Evolutionary conservation across 2,113 vertebrate species (phyloP), one percentile per base, ranked within the genome.

Genomic region (Coryphaenoides rupestris): DNA sequence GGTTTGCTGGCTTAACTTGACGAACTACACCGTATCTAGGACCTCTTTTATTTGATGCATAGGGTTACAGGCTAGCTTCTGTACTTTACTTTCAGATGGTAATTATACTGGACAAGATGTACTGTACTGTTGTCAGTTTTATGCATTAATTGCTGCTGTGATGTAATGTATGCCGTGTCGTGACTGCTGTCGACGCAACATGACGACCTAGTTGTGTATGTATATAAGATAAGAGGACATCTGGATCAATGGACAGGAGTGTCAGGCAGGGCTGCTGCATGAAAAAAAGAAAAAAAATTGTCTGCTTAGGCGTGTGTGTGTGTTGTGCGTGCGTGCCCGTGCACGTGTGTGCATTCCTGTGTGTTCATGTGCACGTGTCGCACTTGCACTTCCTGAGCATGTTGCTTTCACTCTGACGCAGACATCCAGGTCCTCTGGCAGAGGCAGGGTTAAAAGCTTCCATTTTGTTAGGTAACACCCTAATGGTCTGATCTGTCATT

Each of bases 401-500:
- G 21, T 19, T 54, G 58, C 73, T 85, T 68, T 78, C 66, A 77
- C 80, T 56, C 72, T 76, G 87, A 81, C 45, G 62, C 55, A 65
- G 66, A 66, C 72, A 67, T 63, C 46, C 28, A 84, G 26, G 53
- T 79, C 60, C 66, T 75, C 68, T 47, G 83, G 91, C 78, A 80
- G 85, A 86, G 73, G 78, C 91, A 91, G 92, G 89, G 93, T 95
- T 96, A 94, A 95, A 84, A 80, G 81, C 92, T 93, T 92, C 92
- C 92, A 94, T 95, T 95, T 96, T 93, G 93, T 94, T 94, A 92
- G 91, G 91, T 92, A 94, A 94, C 91, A 92, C 93, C 89, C 93
- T 94, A 80, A 92, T 92, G 92, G 93, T 91, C 93, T 92, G 84
- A 89, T 93, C 92, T 77, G 90, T 89, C 91, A 93, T 90, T 94